Base-by-base conservation (phyloP, 1,140 invertebrate species). In the Pantala flavescens region DNA sequence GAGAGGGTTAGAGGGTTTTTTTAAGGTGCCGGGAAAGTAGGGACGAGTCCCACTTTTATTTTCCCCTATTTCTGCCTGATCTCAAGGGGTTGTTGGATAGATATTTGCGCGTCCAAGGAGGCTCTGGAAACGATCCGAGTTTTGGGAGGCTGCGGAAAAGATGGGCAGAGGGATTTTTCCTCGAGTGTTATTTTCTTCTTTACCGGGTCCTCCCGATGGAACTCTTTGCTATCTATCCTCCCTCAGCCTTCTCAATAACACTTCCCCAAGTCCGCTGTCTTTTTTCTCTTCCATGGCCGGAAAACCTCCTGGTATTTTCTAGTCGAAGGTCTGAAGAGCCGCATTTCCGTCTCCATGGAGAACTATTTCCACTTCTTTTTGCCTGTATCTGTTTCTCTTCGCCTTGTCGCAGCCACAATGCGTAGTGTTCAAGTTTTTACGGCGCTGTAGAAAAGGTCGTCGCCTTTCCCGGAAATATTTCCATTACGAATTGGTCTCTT, bases 71-170 rank as follows among this genome's bases (percentile, higher is more conserved):
- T 21, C 49, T 63, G 14, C 49, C 49, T 63, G 49, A 63, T 19
- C 49, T 63, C 49, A 63, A 63, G 49, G 49, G 49, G 49, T 63
- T 63, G 49, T 63, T 63, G 49, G 49, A 63, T 63, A 21, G 49
- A 63, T 63, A 63, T 63, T 63, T 63, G 49, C n/a, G 49, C 49
- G 49, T 21, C 49, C 49, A 63, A 63, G 49, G 3, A 63, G 49
- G 49, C 49, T 63, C 49, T 63, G n/a, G 49, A 63, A 63, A 21
- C 3, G 49, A 21, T 19, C n/a, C 49, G 16, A 21, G n/a, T 16
- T 63, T 63, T 63, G 16, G 49, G 49, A 63, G 49, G 49, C 14
- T 7, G 49, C 49, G 49, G 49, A 63, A 63, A 63, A 21, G 49
- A 63, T 63, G 28, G 28, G 28, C 28, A 36, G 9, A 63, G 49